Base-by-base conservation (phyloP, 2,113 vertebrate species). In the Microtus richardsoni region DNA sequence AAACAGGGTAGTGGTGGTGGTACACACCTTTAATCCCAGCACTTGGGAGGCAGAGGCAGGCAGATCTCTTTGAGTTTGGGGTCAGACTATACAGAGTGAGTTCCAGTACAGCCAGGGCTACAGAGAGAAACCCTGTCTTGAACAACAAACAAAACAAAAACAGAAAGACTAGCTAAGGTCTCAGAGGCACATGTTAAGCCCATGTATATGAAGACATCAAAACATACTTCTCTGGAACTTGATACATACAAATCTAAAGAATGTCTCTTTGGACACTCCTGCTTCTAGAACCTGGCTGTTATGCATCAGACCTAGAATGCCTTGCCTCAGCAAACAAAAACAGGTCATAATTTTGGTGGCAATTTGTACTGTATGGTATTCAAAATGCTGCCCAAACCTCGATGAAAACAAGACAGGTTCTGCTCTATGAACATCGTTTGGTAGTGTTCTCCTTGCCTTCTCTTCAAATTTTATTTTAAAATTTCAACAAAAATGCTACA, bases 401-500 rank as follows among this genome's bases (percentile, higher is more conserved):
- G 30, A 62, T 62, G 19, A n/a, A 80, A 21, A 80, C 52, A n/a
- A 82, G 33, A 58, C 30, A 49, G 47, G 5, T 8, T 33, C 66
- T 24, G 44, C 26, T 75, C 62, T 14, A 47, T n/a, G 41, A 68
- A 77, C 75, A 75, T 14, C 2, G 2, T 83, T 79, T n/a, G 24
- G 13, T 73, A 47, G 22, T 14, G 39, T 49, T 74, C 2, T 41
- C 54, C 39, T 24, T 30, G 62, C 2, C 4, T 66, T 62, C 28
- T 85, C 36, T 75, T 14, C 73, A 86, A 54, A 91, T 39, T 74
- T 89, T 30, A 66, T 47, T 9, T 82, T 64, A 88, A 89, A 71
- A 6, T 91, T 75, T 70, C 26, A 85, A 49, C 44, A 71, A 91
- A 75, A 95, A 70, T 36, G 44, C 9, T 49, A 30, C 9, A 28